Evolutionary conservation across 2,888 invertebrate species (phyloP).

Genomic region (Scaeva pyrastri): DNA sequence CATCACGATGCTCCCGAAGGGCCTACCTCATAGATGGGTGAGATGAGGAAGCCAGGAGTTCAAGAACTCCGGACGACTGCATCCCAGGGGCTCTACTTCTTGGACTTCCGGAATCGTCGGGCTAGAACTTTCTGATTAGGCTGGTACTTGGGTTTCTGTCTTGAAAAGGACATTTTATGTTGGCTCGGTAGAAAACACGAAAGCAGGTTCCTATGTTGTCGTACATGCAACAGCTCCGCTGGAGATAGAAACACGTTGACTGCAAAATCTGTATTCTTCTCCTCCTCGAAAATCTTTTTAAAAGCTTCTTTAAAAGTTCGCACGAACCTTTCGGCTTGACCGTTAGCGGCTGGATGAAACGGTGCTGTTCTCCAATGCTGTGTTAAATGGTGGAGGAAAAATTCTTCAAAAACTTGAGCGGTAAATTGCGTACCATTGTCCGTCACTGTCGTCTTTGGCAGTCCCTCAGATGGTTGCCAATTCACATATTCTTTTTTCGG

Average conservation of each 20-base stretch:
- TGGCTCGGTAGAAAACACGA: constrained; percentile 10
- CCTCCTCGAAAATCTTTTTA: constrained; percentile 35
- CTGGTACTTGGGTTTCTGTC: constrained; percentile 26
- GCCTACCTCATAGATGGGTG: no score
- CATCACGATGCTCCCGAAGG: no score
- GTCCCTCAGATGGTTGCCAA: constrained; percentile 61
- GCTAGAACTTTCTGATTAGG: constrained; percentile 1
- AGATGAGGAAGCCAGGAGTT: no score
- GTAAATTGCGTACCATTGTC: constrained; percentile 77
- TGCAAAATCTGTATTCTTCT: constrained; percentile 14
- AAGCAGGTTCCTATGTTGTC: constrained; percentile 27
- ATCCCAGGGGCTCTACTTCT: constrained; percentile 16
- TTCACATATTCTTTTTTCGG: constrained; percentile 35
- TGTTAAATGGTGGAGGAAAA: constrained; percentile 75
- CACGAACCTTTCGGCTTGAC: constrained; percentile 74
- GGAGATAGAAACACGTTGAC: constrained; percentile 36
- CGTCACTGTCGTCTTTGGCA: constrained; percentile 73
- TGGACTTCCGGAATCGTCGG: not conserved
- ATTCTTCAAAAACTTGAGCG: constrained; percentile 72
- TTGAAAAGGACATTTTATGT: constrained; percentile 23
- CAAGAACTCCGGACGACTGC: no score
- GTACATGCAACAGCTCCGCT: constrained; percentile 34
- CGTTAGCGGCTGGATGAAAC: constrained; percentile 74
- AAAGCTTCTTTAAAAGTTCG: constrained; percentile 47
- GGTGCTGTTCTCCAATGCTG: constrained; percentile 76